Base-by-base conservation (phyloP, 2,113 vertebrate genomes). In the western clawed frog (Xenopus tropicalis) region DNA sequence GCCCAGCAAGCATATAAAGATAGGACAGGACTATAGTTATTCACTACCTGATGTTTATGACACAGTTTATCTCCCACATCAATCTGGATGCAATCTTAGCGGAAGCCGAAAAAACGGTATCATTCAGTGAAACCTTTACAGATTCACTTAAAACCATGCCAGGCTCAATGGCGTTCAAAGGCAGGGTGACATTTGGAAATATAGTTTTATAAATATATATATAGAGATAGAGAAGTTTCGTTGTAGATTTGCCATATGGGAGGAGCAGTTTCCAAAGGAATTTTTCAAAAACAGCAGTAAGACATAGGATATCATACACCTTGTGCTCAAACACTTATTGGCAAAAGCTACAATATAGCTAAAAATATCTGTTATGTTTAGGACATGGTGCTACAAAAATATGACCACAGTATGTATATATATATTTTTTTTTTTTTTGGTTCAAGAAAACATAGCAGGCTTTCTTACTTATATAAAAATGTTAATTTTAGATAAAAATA, bases 401-500 rank as follows among this genome's bases (percentile, higher is more conserved):
- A 82, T 79, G 79, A 83, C 85, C 83, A 84, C 78, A 79, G 81
- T 83, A 84, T 74, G 77, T 51, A 57, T 80, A 17, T 48, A 48
- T 48, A 17, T 48, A 48, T 48, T 48, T 13, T 44, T 44, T 44
- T 77, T 66, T 62, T 54, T 6, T 88, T 84, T 82, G 82, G 82
- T 86, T 88, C 83, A 89, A 90, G 83, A 84, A 88, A 85, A 82
- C 83, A 86, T 83, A 84, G 81, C 86, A 90, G 87, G 84, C 84
- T 85, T 85, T 91, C 84, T 87, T 82, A 83, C 84, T 83, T 87
- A 87, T 88, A 89, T 86, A 88, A 90, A 78, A 91, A 90, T 85
- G 86, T 87, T 89, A 86, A 87, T 89, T 91, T 89, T 88, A 87
- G 90, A 92, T 90, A 90, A 90, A 94, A 94, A 94, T 90, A 93